Percentiles rank a stretch among this genome's conserved stretches.
phyloP scores from a whole-genome alignment of 1,140 invertebrate species.

The Charaxes varanes region DNA sequence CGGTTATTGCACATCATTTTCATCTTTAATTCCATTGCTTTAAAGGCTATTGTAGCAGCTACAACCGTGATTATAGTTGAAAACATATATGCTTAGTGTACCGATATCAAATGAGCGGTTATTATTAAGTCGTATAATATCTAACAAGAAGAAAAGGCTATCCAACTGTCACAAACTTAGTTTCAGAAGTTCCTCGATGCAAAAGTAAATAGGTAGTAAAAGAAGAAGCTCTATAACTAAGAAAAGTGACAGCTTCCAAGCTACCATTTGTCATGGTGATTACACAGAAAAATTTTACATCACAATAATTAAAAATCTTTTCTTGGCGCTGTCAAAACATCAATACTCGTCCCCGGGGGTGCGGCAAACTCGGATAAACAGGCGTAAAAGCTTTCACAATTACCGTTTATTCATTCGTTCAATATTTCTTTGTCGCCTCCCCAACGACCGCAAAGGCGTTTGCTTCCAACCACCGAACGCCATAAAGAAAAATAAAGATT shows the following conservation, averaged over 20 bases:
- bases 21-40: neutral
- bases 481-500: constrained; percentile 56
- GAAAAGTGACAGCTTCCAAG: no score
- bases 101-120: neutral
- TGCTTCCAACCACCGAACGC: constrained; percentile 37
- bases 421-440: constrained; percentile 55
- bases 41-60: constrained; percentile 2
- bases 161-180: no score
- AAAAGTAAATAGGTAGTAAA: no score
- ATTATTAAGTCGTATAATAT: no score
- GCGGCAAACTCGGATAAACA: constrained; percentile 50
- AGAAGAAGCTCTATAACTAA: no score
- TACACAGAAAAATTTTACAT: constrained; percentile 16
- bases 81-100: neutral
- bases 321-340: constrained; percentile 58
- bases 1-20: constrained; percentile 8
- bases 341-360: constrained; percentile 57
- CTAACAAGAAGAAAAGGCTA: no score
- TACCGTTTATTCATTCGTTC: constrained; percentile 64
- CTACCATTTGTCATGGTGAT: constrained; percentile 2
- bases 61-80: neutral
- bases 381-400: constrained; percentile 68
- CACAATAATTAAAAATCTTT: constrained; percentile 36
- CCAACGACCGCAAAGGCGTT: constrained; percentile 39
- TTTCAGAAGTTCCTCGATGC: neutral